phyloP scores from a whole-genome alignment of 2,888 invertebrate species.

The Eupeodes latifasciatus region DNA sequence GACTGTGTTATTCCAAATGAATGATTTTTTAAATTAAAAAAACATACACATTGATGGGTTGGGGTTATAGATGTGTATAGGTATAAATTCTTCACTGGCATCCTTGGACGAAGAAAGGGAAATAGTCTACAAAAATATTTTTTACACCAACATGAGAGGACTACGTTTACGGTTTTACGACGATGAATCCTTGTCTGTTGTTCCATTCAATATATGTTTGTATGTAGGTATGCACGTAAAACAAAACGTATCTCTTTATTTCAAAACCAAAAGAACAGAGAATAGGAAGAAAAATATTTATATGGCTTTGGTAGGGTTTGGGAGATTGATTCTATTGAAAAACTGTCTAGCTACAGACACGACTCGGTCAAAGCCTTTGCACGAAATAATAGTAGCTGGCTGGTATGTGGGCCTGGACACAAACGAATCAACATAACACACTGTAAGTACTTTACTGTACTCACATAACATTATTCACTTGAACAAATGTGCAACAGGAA shows the following conservation, averaged over 20 bases:
- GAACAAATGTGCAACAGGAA: not conserved
- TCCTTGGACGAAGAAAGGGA: not conserved
- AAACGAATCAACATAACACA: conserved; percentile 23
- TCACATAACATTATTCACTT: conserved; percentile 43
- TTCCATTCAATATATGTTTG: conserved; percentile 26
- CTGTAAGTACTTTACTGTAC: conserved; percentile 20
- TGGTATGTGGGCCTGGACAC: not conserved
- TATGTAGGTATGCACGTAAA: not conserved
- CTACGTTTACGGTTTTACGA: conserved; percentile 47
- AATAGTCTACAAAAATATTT: conserved; percentile 58
- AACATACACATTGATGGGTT: conserved; percentile 1
- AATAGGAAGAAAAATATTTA: conserved; percentile 20
- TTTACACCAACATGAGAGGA: conserved; percentile 47
- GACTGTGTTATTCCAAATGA: conserved; percentile 34
- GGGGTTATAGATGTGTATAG: no score
- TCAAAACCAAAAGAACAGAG: conserved; percentile 30
- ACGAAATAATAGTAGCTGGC: conserved; percentile 24
- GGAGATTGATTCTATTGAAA: conserved; percentile 31
- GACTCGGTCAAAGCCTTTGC: conserved; percentile 26
- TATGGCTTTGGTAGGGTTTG: conserved; percentile 20
- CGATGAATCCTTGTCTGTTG: conserved; percentile 54
- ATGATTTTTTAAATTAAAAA: conserved; percentile 19
- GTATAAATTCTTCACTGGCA: not conserved
- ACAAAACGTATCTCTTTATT: conserved; percentile 50
- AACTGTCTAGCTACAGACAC: conserved; percentile 39